Base-by-base conservation (phyloP, 2,797 vertebrate species). In the Poecilia gillii region DNA sequence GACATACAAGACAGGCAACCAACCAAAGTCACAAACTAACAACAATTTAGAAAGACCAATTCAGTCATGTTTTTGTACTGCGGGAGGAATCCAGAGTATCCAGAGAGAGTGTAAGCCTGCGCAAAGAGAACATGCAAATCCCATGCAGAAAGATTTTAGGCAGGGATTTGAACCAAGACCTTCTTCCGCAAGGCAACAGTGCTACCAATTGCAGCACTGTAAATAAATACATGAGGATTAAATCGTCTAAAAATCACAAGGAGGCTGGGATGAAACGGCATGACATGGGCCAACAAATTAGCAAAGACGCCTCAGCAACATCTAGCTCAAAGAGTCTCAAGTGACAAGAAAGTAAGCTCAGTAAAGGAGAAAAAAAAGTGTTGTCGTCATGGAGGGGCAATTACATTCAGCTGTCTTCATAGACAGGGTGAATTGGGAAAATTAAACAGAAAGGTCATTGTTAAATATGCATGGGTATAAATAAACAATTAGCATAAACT, bases 401-500 rank as follows among this genome's bases (percentile, higher is more conserved):
- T 43, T 79, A 81, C 16, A 74, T 81, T 81, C 59, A 78, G 41
- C 73, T 83, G 73, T 64, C 43, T 72, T 53, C 43, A 62, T 4
- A 75, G 3, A 75, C 20, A 11, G 0, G 39, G 71, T 72, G 28
- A 8, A 51, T 59, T 47, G 16, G n/a, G 80, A 51, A 87, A 83
- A 80, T 78, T 82, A 73, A 59, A 72, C 81, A 78, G 39, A 82
- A 83, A 84, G 33, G 73, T 74, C 41, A 84, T 33, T 78, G 39
- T 89, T 85, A 87, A 84, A 84, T 73, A 51, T 59, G 87, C 86
- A 89, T 68, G 79, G 77, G 84, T 84, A 75, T 89, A 78, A 91
- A 87, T 62, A 84, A 73, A 71, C 55, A 64, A 91, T 93, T 92
- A 85, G 84, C 92, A 90, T 91, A 77, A 81, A 59, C 70, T 80